These are phyloP conservation scores for Amphiprion ocellaris DNA, from an alignment of 2,113 vertebrate species.

Conservation along the genomic window DNA sequence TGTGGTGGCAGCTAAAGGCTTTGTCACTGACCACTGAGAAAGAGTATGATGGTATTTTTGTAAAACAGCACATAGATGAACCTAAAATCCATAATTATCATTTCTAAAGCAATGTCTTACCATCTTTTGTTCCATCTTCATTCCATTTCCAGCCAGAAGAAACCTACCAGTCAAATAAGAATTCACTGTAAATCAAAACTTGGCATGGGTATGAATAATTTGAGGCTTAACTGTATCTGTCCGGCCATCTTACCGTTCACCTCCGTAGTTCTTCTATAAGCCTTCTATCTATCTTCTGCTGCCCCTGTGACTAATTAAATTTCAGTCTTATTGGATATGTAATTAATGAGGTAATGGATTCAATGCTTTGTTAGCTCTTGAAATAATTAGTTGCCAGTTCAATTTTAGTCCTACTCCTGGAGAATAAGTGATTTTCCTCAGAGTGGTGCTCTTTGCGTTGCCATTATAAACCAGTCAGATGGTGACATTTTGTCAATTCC, in stretches of 20 bases:
- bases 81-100: too few species aligned
- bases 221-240: not conserved
- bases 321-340: slow-evolving; percentile 42
- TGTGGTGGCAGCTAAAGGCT: too few species aligned
- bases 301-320: slow-evolving; percentile 38
- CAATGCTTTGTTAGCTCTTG: slow-evolving; percentile 47
- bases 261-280: not conserved
- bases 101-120: too few species aligned
- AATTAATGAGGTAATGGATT: slow-evolving; percentile 53
- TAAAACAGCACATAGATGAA: too few species aligned
- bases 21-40: too few species aligned
- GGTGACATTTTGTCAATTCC: slow-evolving; percentile 24
- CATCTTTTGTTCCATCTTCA: too few species aligned
- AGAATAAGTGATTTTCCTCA: slow-evolving; percentile 20
- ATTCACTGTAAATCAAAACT: too few species aligned
- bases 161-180: too few species aligned
- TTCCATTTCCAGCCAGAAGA: too few species aligned
- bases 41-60: too few species aligned
- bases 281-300: not conserved
- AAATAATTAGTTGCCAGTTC: slow-evolving; percentile 52
- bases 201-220: too few species aligned
- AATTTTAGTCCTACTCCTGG: slow-evolving; percentile 1
- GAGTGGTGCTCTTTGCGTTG: not conserved
- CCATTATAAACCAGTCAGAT: not conserved
- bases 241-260: not conserved